Evolutionary conservation across 2,888 invertebrate genomes (phyloP), one percentile per base, ranked within the genome.

Genomic region (Rhodophaea formosa): DNA sequence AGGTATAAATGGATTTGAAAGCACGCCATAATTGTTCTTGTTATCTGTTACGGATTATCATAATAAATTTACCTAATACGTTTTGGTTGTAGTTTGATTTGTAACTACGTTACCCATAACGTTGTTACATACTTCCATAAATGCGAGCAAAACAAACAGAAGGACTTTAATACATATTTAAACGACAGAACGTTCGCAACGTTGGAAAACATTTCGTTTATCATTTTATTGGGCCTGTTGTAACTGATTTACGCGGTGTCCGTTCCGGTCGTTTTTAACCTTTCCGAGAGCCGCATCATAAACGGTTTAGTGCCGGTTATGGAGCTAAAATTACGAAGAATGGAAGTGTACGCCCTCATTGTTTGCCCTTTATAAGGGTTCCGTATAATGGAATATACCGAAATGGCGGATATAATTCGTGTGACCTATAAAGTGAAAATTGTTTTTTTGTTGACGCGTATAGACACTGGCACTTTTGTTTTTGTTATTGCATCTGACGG

Each of bases 291-390:
- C 79, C 80, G 78, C 84, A 85, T 86, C 88, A 85, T 88, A 87
- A 88, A 88, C 82, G 82, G 84, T 85, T 87, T 85, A 86, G 84
- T 84, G 79, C 75, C 82, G 74, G 82, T 87, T 86, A 86, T 85
- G 84, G 78, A 77, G 82, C 79, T 82, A 79, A 81, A 88, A 88
- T 88, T 86, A 86, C 84, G 79, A 84, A 84, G 80, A 82, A 84
- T 82, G 83, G 80, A 79, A 83, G 77, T 76, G 73, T 75, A 78
- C 77, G 77, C 81, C 72, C 79, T 81, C 82, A 86, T 86, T 85
- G 81, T 84, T 76, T 84, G 84, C 77, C 82, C 84, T 87, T 86
- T 86, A 80, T 82, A 86, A 80, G 83, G 83, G 80, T 80, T 77
- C 76, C 74, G 72, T 84, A 84, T 82, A 86, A 84, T 82, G 84